Evolutionary conservation across 2,113 vertebrate species (phyloP).

Genomic region (Urocolius indicus): DNA sequence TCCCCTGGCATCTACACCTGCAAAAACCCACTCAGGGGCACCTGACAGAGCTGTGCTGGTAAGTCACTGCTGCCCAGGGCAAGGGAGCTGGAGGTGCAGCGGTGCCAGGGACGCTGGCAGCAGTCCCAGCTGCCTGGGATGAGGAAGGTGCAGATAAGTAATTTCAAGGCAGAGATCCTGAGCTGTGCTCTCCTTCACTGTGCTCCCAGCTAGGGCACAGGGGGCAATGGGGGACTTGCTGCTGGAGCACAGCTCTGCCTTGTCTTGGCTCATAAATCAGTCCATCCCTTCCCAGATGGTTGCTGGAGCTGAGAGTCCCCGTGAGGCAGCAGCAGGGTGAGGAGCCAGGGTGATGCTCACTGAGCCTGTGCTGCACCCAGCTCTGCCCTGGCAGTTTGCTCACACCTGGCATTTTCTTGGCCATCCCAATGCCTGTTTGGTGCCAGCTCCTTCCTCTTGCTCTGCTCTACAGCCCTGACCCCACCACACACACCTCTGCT

Average conservation of each 20-base stretch:
- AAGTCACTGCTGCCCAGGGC: background rate
- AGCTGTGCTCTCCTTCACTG: background rate
- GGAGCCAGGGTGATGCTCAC: background rate
- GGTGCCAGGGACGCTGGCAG: background rate
- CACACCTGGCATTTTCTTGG: too few species aligned
- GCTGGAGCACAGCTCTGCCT: background rate
- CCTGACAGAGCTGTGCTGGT: constrained; percentile 49
- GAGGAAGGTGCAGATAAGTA: background rate
- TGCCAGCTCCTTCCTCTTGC: too few species aligned
- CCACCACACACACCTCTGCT: too few species aligned
- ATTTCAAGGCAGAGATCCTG: background rate
- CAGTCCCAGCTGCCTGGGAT: background rate
- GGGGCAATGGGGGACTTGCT: background rate
- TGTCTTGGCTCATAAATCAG: background rate
- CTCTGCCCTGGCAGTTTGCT: too few species aligned
- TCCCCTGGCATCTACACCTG: constrained; percentile 68
- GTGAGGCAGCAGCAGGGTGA: background rate
- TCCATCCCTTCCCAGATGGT: background rate
- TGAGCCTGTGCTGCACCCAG: background rate
- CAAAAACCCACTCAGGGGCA: constrained; percentile 55
- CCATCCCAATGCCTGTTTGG: too few species aligned
- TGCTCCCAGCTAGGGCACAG: background rate
- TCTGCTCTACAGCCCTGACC: too few species aligned
- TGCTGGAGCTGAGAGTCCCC: background rate
- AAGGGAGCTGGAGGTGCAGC: background rate